phyloP scores from a whole-genome alignment of 2,113 vertebrate genomes.

The Neodontobutis hainanensis region DNA sequence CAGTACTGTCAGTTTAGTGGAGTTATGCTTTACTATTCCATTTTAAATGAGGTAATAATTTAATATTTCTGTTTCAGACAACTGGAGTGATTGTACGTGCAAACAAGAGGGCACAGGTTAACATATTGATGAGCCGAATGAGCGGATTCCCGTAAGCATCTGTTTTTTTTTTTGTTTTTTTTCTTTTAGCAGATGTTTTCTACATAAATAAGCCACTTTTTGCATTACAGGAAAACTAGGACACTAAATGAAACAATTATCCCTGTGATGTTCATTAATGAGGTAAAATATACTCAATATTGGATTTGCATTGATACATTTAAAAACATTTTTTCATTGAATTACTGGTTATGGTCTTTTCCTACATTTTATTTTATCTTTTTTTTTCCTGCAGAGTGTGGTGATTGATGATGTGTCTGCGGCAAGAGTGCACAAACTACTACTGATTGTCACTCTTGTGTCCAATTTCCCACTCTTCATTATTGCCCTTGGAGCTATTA shows the following conservation, averaged over 20 bases:
- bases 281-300: conserved; percentile 60
- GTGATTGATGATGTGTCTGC: conserved; percentile 76
- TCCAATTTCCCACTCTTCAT: conserved; percentile 75
- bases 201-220: neutral
- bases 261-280: conserved; percentile 80
- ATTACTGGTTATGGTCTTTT: too few relatives aligned
- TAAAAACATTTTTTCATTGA: neutral
- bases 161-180: neutral
- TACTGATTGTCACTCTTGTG: conserved; percentile 66
- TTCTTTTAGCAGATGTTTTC: neutral
- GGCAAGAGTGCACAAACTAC: conserved; percentile 67
- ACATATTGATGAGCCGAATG: conserved; percentile 65
- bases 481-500: conserved; percentile 67
- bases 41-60: neutral
- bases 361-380: neutral
- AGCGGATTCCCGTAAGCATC: conserved; percentile 71
- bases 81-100: conserved; percentile 79
- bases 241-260: conserved; percentile 67
- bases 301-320: neutral
- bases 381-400: conserved; percentile 65
- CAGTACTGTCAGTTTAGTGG: neutral
- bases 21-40: neutral
- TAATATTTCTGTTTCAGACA: conserved; percentile 59
- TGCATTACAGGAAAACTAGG: conserved; percentile 67
- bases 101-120: conserved; percentile 80